These are phyloP conservation scores for Caenorhabditis wallacei DNA, from an alignment of 2,888 invertebrate genomes.

Conservation along the genomic window DNA sequence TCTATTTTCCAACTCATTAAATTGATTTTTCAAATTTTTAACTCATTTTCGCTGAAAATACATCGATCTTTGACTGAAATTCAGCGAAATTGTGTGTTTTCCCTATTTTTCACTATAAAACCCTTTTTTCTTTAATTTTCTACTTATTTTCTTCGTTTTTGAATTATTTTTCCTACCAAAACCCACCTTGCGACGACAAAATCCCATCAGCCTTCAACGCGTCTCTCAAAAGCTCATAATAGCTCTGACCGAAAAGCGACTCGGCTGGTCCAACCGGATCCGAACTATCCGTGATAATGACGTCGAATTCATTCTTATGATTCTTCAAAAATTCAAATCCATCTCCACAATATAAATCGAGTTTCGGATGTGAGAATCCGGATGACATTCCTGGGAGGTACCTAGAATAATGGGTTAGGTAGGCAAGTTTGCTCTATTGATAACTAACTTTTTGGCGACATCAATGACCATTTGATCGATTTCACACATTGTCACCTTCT, in stretches of 20 bases:
- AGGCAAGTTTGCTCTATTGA: not conserved
- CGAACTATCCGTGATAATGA: slow-evolving; percentile 98
- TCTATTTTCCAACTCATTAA: no score
- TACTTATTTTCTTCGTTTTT: not conserved
- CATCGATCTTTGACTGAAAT: no score
- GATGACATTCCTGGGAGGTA: slow-evolving; percentile 93
- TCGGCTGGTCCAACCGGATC: slow-evolving; percentile 94
- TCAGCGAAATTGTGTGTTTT: no score
- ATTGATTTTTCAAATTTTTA: no score
- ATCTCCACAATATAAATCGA: slow-evolving; percentile 92
- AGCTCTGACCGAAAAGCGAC: slow-evolving; percentile 89
- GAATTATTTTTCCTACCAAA: not conserved
- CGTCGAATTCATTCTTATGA: slow-evolving; percentile 91
- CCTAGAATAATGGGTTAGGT: slow-evolving; percentile 37
- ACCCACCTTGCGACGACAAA: slow-evolving; percentile 91
- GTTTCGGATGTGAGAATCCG: slow-evolving; percentile 91
- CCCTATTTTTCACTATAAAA: no score
- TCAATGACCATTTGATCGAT: slow-evolving; percentile 95
- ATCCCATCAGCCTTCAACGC: slow-evolving; percentile 92
- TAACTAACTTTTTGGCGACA: slow-evolving; percentile 88
- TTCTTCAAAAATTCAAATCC: slow-evolving; percentile 95
- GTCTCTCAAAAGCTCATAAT: slow-evolving; percentile 90
- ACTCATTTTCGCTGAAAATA: no score
- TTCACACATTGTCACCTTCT: slow-evolving; percentile 93
- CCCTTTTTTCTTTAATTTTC: no score